A percentile compares a stretch with the other conserved stretches of the same genome.
phyloP scores from a whole-genome alignment of 2,888 invertebrate species.

The Chesias legatella region DNA sequence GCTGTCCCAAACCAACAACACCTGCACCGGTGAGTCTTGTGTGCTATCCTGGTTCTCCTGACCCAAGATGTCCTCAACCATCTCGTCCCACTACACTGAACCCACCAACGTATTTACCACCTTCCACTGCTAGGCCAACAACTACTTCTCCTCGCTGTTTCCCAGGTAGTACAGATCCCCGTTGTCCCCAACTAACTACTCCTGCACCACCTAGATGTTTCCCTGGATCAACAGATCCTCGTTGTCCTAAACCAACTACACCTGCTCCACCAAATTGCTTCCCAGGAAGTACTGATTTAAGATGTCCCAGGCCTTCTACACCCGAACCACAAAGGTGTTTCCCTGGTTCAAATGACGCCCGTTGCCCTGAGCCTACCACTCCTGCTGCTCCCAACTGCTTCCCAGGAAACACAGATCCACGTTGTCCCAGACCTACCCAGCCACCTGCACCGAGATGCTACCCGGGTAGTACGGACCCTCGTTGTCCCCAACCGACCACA shows the following conservation, averaged over 20 bases:
- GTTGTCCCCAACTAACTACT: conserved; percentile 36
- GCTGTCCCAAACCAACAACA: conserved; percentile 46
- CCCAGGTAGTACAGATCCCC: conserved; percentile 38
- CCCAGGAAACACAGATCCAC: conserved; percentile 42
- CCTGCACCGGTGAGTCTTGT: conserved; percentile 14
- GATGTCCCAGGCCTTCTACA: conserved; percentile 47
- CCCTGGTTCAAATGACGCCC: conserved; percentile 40
- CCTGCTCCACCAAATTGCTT: conserved; percentile 36
- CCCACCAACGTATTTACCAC: conserved; percentile 33
- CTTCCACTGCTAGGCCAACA: conserved; percentile 36
- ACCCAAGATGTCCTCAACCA: conserved; percentile 31
- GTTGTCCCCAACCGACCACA: conserved; percentile 39
- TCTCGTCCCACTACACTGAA: conserved; percentile 29
- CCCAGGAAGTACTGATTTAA: conserved; percentile 48
- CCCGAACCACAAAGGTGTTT: conserved; percentile 34
- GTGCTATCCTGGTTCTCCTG: conserved; percentile 28
- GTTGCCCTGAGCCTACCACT: conserved; percentile 39
- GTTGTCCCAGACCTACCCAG: conserved; percentile 35
- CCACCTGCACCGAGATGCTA: conserved; percentile 32
- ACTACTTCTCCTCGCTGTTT: conserved; percentile 35
- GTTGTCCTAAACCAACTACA: conserved; percentile 39
- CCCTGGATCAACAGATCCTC: conserved; percentile 41
- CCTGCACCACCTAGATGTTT: conserved; percentile 34
- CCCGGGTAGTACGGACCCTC: conserved; percentile 28
- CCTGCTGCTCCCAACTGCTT: conserved; percentile 42